Evolutionary conservation across 2,888 invertebrate genomes (phyloP), one percentile per base, ranked within the genome.

Genomic region (Diachrysia chrysitis): DNA sequence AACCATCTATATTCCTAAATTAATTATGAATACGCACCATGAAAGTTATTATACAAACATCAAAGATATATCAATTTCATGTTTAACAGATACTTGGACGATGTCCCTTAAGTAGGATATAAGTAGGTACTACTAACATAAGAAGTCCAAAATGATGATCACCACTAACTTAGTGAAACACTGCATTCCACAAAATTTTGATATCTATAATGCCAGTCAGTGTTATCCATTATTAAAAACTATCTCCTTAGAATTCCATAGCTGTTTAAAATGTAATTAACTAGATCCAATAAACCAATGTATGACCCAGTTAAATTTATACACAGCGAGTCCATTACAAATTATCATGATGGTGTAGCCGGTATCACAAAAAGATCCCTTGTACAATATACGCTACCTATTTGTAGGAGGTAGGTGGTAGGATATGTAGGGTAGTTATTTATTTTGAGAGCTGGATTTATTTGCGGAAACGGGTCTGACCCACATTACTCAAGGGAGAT

Each of bases 401-500:
- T 63, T 58, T 80, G 84, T 76, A 83, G 84, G 82, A 7, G 5
- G 42, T 37, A 37, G 9, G 32, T 37, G 1, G 37, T 14, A 14
- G 42, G 42, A 21, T 19, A 51, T 51, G 85, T 84, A 66, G 85
- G 86, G 88, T 87, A 90, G 90, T 92, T 93, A 92, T 92, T 92
- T 93, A 92, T 92, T 91, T 92, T 91, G 90, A 91, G 87, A 87
- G 87, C 85, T 87, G 91, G 92, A 92, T 93, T 93, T 93, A 93
- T 93, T 90, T 91, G 90, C 91, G 91, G 92, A 90, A 92, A 91
- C 89, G 91, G 92, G 91, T 87, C 89, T 87, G 90, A 92, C 93
- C 93, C 92, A 88, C 89, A 93, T 93, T 92, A 92, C 90, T 93
- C 93, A 92, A 89, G 92, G 91, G 91, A 93, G 90, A 92, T 92